Conservation (phyloP, 2,113 vertebrate genomes). For the Craseonycteris thonglongyai region DNA sequence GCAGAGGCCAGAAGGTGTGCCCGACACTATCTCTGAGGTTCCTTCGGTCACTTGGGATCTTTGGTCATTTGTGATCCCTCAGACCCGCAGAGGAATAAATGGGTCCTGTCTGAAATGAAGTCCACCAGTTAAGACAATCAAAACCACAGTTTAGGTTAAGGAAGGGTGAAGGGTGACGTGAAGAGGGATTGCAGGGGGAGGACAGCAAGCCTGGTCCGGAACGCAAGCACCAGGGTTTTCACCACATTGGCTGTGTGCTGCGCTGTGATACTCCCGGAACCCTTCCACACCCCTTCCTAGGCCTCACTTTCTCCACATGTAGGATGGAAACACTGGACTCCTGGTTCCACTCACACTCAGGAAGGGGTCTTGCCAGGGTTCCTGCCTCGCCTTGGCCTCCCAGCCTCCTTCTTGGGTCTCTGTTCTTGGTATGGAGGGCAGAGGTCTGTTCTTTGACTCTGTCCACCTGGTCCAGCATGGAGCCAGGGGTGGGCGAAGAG, state of each 20-base stretch:
- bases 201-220: not conserved
- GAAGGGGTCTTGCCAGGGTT: not conserved
- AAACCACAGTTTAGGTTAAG: not conserved
- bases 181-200: not conserved
- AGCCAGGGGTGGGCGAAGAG: not conserved
- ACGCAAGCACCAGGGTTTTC: not conserved
- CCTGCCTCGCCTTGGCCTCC: not conserved
- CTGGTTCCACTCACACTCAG: not conserved
- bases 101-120: not conserved
- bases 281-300: accelerated
- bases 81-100: not conserved
- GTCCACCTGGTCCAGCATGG: no score
- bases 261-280: no score
- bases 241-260: accelerated
- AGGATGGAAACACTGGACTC: not conserved
- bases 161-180: not conserved
- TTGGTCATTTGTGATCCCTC: not conserved
- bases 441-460: not conserved
- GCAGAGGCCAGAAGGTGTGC: not conserved
- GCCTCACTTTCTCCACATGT: not conserved
- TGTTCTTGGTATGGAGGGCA: not conserved
- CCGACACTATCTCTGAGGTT: not conserved
- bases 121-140: not conserved
- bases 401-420: not conserved
- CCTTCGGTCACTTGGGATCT: not conserved